phyloP scores from a whole-genome alignment of 2,113 vertebrate species.

The Callipepla californica region DNA sequence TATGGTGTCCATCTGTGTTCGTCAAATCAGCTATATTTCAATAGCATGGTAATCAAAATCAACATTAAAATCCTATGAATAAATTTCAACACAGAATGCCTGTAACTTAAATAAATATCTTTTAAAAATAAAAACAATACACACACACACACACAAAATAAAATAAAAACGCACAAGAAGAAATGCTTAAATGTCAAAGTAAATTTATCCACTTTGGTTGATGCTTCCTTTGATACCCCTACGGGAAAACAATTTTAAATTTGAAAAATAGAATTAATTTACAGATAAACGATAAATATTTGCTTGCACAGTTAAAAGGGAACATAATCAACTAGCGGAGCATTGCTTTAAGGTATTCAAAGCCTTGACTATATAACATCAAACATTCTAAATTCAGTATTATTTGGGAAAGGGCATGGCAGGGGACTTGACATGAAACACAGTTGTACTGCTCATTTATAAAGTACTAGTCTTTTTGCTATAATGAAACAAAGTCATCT shows the following conservation, averaged over 20 bases:
- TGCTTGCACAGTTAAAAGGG: not conserved
- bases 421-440: slow-evolving; percentile 4
- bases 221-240: not conserved
- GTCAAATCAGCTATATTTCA: not conserved
- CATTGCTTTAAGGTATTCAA: not conserved
- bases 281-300: not conserved
- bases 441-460: not conserved
- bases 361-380: not conserved
- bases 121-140: accelerated
- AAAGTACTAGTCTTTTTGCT: not conserved
- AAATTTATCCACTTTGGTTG: slow-evolving; percentile 28
- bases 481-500: not conserved
- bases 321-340: not conserved
- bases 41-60: not conserved
- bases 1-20: not conserved
- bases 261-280: not conserved
- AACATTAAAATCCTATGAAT: not conserved
- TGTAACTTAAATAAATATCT: not conserved
- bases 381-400: not conserved
- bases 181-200: not conserved
- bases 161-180: not conserved
- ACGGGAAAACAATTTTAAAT: not conserved
- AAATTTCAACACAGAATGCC: not conserved
- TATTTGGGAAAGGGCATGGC: not conserved
- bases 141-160: too few relatives aligned